Base-by-base conservation (phyloP, 2,113 vertebrate genomes). In the Salvelinus namaycush region DNA sequence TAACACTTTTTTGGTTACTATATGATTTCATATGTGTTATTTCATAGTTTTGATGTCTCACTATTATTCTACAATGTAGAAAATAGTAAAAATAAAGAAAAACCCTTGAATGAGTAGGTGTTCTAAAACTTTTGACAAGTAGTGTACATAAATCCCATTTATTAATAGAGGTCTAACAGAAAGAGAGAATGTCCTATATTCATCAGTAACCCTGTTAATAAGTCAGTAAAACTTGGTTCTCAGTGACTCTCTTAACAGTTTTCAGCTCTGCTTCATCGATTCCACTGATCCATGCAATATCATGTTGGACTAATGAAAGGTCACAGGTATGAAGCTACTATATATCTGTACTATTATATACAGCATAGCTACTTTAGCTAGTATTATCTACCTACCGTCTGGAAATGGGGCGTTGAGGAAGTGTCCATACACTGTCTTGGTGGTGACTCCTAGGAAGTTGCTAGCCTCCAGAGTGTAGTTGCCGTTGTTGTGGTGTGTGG, bases 401-500 rank as follows among this genome's bases (percentile, higher is more conserved):
- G 51, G 51, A 22, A 62, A 62, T 2, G 96, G 96, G 18, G 93
- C 92, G 59, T 93, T 88, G 77, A 99, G 95, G 89, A 99, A 99
- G 87, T 98, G 96, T 65, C 95, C 97, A 1, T 93, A 95, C 84
- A 99, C 95, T 0, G 97, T 97, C 92, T 98, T 96, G 75, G 93
- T 95, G 89, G 95, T 95, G 0, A 93, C 93, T 72, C 97, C 98
- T 80, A 99, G 83, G 0, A 92, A 85, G 89, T 99, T 99, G 81
- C 92, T 95, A 68, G 96, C 97, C 79, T 97, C 92, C 51, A 99
- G 95, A 0, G 98, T 99, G 88, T 99, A 99, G 94, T 99, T 97
- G 80, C 98, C 98, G 0, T 99, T 99, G 92, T 99, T 95, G 84
- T 96, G 94, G 89, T 99, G 97, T 0, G 98, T 99, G 29, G 98